phyloP scores from a whole-genome alignment of 1,140 invertebrate species.

The Rhagoletis pomonella region DNA sequence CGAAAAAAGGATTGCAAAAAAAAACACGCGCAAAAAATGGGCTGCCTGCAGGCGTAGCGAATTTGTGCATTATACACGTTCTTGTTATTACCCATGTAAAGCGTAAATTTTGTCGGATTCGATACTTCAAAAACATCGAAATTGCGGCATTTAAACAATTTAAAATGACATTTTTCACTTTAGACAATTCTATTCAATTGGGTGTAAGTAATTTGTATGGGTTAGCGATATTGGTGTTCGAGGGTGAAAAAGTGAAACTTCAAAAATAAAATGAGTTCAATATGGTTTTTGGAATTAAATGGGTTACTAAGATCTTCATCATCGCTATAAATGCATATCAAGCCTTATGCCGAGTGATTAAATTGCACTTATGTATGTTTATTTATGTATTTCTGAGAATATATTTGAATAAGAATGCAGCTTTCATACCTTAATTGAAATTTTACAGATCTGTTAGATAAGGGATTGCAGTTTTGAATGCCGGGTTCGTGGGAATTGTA shows the following conservation, averaged over 20 bases:
- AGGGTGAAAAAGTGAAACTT: background rate
- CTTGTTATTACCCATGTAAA: slow-evolving; percentile 28
- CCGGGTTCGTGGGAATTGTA: too few relatives aligned
- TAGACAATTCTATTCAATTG: slow-evolving; percentile 38
- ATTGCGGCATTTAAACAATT: slow-evolving; percentile 33
- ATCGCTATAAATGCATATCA: too few relatives aligned
- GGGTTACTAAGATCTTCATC: too few relatives aligned
- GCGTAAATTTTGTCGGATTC: slow-evolving; percentile 10
- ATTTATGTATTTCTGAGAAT: too few relatives aligned
- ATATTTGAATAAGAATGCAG: too few relatives aligned
- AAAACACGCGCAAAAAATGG: background rate
- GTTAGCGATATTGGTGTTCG: background rate
- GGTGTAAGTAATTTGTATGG: background rate
- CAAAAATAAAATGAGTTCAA: background rate
- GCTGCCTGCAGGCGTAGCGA: slow-evolving; percentile 37
- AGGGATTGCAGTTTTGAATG: too few relatives aligned
- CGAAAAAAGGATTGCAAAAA: background rate
- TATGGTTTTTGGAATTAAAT: background rate
- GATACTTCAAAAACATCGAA: slow-evolving; percentile 23
- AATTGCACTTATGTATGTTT: too few relatives aligned
- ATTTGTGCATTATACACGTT: slow-evolving; percentile 18
- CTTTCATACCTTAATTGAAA: too few relatives aligned
- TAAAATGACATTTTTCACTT: slow-evolving; percentile 50
- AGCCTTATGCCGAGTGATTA: too few relatives aligned
- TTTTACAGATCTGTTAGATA: too few relatives aligned